Conservation (phyloP, 2,113 vertebrate genomes). For the Gallinago media region DNA sequence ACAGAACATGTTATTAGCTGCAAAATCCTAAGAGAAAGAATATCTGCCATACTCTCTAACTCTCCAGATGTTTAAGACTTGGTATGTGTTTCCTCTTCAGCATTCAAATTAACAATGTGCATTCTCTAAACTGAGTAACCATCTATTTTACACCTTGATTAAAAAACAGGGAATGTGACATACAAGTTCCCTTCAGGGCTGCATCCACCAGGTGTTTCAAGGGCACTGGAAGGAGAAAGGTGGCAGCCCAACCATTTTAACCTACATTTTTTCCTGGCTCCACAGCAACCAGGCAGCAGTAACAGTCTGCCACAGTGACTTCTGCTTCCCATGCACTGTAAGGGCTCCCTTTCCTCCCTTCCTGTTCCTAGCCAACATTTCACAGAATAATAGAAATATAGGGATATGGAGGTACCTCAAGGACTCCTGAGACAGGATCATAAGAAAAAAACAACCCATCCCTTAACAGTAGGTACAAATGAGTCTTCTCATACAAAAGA, state of each 20-base stretch:
- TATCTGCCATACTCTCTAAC: not conserved
- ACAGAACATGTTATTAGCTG: not conserved
- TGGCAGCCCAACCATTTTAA: not conserved
- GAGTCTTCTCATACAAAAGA: not conserved
- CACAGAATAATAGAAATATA: not conserved
- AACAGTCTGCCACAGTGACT: not conserved
- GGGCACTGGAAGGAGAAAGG: not conserved
- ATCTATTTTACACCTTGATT: not conserved
- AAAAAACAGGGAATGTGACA: not conserved
- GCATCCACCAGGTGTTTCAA: not conserved
- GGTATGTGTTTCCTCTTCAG: fast-evolving
- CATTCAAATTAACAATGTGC: not conserved
- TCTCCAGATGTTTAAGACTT: not conserved
- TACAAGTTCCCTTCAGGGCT: not conserved
- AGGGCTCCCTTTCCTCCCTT: not conserved
- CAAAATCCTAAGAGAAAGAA: not conserved
- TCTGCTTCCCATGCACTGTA: fast-evolving
- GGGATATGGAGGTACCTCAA: not conserved
- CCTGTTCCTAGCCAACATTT: not conserved
- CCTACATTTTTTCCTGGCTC: not conserved
- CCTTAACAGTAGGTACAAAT: not conserved
- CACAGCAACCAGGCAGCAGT: not conserved
- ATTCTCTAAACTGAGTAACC: not conserved
- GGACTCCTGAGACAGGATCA: not conserved
- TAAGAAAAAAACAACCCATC: not conserved